Base-by-base conservation (phyloP, 2,888 invertebrate species). In the Dicycla oo region DNA sequence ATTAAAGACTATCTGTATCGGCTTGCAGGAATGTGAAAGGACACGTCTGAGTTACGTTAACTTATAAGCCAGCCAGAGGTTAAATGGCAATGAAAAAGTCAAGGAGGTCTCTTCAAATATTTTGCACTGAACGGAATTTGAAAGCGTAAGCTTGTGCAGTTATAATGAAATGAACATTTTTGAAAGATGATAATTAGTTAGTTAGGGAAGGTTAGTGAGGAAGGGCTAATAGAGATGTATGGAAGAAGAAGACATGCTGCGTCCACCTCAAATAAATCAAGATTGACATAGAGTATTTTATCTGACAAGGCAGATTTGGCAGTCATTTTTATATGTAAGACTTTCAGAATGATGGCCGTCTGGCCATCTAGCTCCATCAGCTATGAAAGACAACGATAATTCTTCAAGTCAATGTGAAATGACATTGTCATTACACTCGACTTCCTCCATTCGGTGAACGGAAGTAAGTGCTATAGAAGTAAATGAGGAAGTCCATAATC, bases 401-500 rank as follows among this genome's bases (percentile, higher is more conserved):
- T 73, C 54, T 66, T 34, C 26, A 68, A 66, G 75, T 70, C 68
- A 66, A 71, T 60, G 61, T 73, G 67, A 81, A 69, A 71, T 71
- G 34, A 76, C 73, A 78, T 61, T 85, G 78, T 82, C 81, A 81
- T 68, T 82, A 78, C 69, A 57, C 43, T 58, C 58, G 10, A 83
- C 81, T 81, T 78, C 85, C 84, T 81, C 38, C 54, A 80, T 3
- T 75, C 47, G 56, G 47, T 61, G 65, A 63, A 58, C 82, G 85
- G 85, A 85, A 85, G 76, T 82, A 64, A 76, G 38, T 71, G 73
- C 80, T 83, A 72, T 82, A 78, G 74, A 77, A 49, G 75, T 76
- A 65, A 30, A 69, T 66, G 67, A 80, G 85, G 85, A 86, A 84
- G 84, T 86, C 85, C 84, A 84, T 86, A 86, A 74, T 53, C 4